Evolutionary conservation across 2,113 vertebrate species (phyloP), one percentile per base, ranked within the genome.

Genomic region (Pleuronectes platessa): DNA sequence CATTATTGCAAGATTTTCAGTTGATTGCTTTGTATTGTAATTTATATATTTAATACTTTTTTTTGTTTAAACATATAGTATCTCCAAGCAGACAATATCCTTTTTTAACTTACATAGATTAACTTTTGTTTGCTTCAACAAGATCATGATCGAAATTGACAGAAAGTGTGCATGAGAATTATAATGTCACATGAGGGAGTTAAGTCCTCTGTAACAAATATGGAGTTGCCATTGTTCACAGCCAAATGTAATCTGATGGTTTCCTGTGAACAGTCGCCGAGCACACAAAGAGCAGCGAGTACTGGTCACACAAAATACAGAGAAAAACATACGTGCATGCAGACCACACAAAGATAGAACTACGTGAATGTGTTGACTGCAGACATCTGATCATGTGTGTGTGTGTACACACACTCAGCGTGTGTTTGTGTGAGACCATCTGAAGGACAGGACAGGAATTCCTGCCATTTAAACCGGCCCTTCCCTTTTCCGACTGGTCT

Each of bases 391-490:
- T 60, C 54, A 37, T 40, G 12, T 27, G 58, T 21, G 31, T 31
- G 31, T 31, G 27, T 31, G 27, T 31, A 21, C 55, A 23, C 17
- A 54, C 26, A 14, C 56, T 54, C 18, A 10, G 63, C 31, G 67
- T 58, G 35, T 45, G 23, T 47, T 24, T 31, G 51, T 21, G 42
- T 14, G 4, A 64, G 55, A 77, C 18, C n/a, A 63, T 86, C 60
- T 79, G 56, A 81, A 72, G 62, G 76, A 82, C 86, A 65, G 42
- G 63, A 85, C 88, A 90, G 83, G 87, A 89, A 89, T 89, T 89
- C 86, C 88, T 91, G 88, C 86, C 56, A 82, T 90, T 87, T 90
- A 77, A 92, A 86, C 24, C 15, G 10, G 78, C 84, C 89, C 91
- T 88, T 91, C 88, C 88, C 78, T 86, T 51, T 91, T 89, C 86